Percentiles rank a stretch among this genome's conserved stretches.
Conservation (phyloP, 2,113 vertebrate genomes). For the Xyliphius kryptos region DNA sequence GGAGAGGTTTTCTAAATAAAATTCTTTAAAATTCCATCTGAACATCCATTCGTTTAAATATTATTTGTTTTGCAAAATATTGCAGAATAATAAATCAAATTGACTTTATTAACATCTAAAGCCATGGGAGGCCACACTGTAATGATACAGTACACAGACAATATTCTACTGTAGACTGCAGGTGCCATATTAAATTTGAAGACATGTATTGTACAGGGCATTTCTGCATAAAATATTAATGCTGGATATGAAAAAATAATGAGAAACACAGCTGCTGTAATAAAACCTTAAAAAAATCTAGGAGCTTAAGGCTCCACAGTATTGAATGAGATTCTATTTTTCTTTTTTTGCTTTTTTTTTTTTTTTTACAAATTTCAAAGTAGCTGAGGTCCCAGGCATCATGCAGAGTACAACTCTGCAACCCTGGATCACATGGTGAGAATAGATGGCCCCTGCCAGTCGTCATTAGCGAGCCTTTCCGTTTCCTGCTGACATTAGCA, state of each 20-base stretch:
- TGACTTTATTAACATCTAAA: not conserved
- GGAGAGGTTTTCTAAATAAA: too few species aligned
- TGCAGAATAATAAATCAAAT: not conserved
- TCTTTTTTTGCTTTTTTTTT: slow-evolving; percentile 16
- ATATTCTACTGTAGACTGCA: slow-evolving; percentile 8
- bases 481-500: slow-evolving; percentile 55
- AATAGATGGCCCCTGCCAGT: slow-evolving; percentile 64
- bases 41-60: not conserved
- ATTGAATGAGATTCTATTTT: not conserved
- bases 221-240: slow-evolving; percentile 37
- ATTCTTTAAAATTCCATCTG: not conserved
- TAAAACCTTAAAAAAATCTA: slow-evolving; percentile 23
- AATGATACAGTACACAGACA: not conserved
- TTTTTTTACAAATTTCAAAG: slow-evolving; percentile 36
- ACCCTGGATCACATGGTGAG: slow-evolving; percentile 55
- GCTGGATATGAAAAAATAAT: slow-evolving; percentile 31
- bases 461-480: slow-evolving; percentile 58
- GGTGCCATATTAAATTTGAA: slow-evolving; percentile 20
- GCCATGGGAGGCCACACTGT: not conserved
- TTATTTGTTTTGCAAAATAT: too few species aligned
- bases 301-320: not conserved
- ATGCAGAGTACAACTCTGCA: slow-evolving; percentile 40
- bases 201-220: slow-evolving; percentile 17
- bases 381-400: slow-evolving; percentile 29
- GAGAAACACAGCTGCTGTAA: slow-evolving; percentile 24